Conservation (phyloP, 2,113 vertebrate genomes). For the Podarcis cretensis region DNA sequence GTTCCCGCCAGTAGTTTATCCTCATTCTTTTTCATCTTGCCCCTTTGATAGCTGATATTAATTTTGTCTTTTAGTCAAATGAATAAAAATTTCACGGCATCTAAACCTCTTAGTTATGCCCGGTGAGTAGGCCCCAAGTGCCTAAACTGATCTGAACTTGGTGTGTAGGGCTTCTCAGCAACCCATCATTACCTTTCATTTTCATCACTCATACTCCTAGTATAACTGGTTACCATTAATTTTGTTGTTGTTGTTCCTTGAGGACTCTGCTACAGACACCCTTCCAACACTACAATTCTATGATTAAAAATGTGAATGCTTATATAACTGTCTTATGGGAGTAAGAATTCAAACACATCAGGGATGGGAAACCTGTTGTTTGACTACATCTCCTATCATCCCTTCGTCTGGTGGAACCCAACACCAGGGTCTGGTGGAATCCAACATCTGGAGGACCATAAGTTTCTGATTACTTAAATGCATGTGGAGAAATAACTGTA, state of each 20-base stretch:
- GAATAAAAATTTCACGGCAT: not conserved
- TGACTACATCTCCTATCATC: not conserved
- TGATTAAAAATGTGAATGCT: no score
- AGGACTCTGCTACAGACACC: not conserved
- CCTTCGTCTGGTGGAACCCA: not conserved
- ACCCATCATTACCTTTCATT: not conserved
- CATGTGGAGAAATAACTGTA: not conserved
- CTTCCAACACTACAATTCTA: no score
- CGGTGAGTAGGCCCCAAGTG: no score
- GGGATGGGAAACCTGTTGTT: no score
- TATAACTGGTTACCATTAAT: not conserved
- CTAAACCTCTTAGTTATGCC: not conserved
- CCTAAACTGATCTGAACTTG: not conserved
- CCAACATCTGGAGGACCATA: no score
- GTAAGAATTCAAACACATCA: no score
- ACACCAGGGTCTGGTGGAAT: not conserved
- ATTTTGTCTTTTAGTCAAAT: not conserved
- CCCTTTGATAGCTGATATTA: not conserved
- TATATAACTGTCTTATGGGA: no score
- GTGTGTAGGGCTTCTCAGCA: not conserved
- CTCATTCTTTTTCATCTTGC: not conserved
- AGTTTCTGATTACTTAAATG: no score
- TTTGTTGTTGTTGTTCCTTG: not conserved
- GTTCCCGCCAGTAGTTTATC: not conserved
- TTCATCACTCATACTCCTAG: no score